phyloP scores from a whole-genome alignment of 2,113 vertebrate genomes.

The Rhinichthys klamathensis region DNA sequence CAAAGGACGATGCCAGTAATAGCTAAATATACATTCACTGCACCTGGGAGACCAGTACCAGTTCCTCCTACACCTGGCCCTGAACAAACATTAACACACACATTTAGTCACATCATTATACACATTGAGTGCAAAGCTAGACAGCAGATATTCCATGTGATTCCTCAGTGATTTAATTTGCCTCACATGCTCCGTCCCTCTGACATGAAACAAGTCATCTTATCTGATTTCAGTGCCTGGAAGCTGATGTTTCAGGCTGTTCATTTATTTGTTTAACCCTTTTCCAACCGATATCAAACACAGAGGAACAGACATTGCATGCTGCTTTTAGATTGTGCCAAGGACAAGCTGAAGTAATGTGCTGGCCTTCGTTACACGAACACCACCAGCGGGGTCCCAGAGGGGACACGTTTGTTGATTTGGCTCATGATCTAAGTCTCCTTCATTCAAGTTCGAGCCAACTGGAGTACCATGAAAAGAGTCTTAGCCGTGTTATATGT shows the following conservation, averaged over 20 bases:
- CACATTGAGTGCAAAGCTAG: constrained; percentile 2
- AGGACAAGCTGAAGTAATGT: constrained; percentile 45
- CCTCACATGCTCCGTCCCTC: not conserved
- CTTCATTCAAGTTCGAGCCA: constrained; percentile 59
- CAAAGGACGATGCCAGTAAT: not conserved
- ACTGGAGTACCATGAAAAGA: constrained; percentile 65
- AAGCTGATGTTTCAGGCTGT: constrained; percentile 64
- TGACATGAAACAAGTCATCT: constrained; percentile 15
- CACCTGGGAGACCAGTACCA: constrained; percentile 56
- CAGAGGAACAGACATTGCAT: constrained; percentile 67
- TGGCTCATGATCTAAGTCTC: constrained; percentile 52
- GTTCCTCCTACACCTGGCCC: constrained; percentile 60
- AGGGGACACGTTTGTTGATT: constrained; percentile 39
- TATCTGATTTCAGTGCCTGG: constrained; percentile 55
- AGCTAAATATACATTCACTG: constrained; percentile 46
- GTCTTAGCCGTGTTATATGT: constrained; percentile 14
- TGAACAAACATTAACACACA: constrained; percentile 35
- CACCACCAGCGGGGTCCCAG: constrained; percentile 31
- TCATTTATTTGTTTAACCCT: constrained; percentile 66
- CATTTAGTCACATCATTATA: not conserved
- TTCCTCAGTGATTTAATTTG: not conserved
- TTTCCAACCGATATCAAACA: constrained; percentile 57
- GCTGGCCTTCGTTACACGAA: constrained; percentile 52
- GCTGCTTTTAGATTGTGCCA: constrained; percentile 66
- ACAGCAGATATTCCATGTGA: not conserved